Conservation (phyloP, 2,888 invertebrate species). For the Bombyx huttoni region DNA sequence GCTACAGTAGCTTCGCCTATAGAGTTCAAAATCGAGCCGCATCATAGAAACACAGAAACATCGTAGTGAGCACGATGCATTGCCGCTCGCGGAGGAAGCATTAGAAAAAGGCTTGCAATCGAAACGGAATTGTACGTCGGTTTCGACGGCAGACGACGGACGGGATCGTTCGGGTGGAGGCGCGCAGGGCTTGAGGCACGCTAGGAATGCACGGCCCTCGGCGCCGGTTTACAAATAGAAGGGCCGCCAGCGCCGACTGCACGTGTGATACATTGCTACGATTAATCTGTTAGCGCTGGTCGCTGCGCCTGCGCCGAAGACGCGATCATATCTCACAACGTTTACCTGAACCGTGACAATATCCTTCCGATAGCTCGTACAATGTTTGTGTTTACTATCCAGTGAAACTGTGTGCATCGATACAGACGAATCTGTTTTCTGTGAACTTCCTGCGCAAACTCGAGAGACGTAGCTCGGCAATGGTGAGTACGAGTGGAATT, state of each 20-base stretch:
- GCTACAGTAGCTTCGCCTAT: too few species aligned
- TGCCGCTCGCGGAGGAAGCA: constrained; percentile 26
- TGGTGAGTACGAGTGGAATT: constrained; percentile 3
- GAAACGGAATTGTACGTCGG: constrained; percentile 32
- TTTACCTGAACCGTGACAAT: constrained; percentile 21
- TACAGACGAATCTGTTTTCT: neutral
- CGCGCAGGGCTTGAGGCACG: constrained; percentile 55
- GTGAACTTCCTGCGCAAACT: constrained; percentile 1
- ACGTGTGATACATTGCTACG: constrained; percentile 64
- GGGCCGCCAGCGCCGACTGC: constrained; percentile 62
- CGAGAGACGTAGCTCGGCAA: neutral
- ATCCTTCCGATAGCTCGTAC: constrained; percentile 7
- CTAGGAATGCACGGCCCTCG: constrained; percentile 66
- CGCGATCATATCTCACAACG: constrained; percentile 28
- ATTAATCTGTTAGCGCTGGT: constrained; percentile 60
- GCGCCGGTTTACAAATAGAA: constrained; percentile 72
- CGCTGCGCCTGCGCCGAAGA: constrained; percentile 35
- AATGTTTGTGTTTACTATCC: neutral
- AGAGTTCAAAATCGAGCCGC: constrained; percentile 22
- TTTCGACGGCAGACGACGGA: constrained; percentile 19
- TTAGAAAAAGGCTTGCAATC: constrained; percentile 20
- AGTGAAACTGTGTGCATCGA: neutral
- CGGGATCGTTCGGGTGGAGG: constrained; percentile 27
- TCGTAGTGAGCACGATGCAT: constrained; percentile 22
- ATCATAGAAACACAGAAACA: neutral